These are phyloP conservation scores for Bilobella aurantiaca DNA, from an alignment of 1,140 invertebrate genomes.

Conservation along the genomic window DNA sequence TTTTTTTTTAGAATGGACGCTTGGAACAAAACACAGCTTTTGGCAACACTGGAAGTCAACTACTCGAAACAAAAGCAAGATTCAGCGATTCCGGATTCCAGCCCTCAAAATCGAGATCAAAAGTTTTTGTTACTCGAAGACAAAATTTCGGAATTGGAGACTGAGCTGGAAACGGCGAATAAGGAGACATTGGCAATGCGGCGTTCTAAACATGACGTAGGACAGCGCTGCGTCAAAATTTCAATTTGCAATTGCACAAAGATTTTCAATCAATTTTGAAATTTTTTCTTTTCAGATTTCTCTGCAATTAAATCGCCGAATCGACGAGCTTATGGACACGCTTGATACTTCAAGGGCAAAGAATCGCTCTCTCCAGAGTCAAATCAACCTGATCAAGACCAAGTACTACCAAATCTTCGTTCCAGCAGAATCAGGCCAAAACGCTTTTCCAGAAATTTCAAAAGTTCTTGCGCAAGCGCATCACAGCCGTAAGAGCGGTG, in stretches of 20 bases:
- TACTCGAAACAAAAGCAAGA: not conserved
- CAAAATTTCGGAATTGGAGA: conserved; percentile 8
- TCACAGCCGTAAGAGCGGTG: not conserved
- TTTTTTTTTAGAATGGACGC: not conserved
- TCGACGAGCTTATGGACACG: conserved; percentile 20
- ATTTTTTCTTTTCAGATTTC: conserved; percentile 10
- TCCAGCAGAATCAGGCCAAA: conserved; percentile 1
- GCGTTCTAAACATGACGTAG: conserved; percentile 12
- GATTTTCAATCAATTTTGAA: not conserved
- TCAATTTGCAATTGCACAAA: not conserved
- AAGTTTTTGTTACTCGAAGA: not conserved
- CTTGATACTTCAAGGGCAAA: conserved; percentile 11
- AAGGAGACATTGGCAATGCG: not conserved
- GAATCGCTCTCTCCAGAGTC: conserved; percentile 8
- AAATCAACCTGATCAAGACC: conserved; percentile 15
- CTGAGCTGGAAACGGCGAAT: conserved; percentile 8
- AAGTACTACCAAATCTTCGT: conserved; percentile 20
- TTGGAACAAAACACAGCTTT: not conserved
- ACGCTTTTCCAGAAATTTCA: conserved; percentile 1
- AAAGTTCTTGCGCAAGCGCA: not conserved
- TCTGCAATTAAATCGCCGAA: conserved; percentile 3
- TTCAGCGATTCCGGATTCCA: not conserved
- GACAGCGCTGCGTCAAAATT: too few relatives aligned
- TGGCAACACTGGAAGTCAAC: not conserved
- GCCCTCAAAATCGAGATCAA: not conserved